Percentiles rank a stretch among this genome's conserved stretches.
These are phyloP conservation scores for Elaphurus davidianus DNA, from an alignment of 2,113 vertebrate genomes.

Conservation along the genomic window DNA sequence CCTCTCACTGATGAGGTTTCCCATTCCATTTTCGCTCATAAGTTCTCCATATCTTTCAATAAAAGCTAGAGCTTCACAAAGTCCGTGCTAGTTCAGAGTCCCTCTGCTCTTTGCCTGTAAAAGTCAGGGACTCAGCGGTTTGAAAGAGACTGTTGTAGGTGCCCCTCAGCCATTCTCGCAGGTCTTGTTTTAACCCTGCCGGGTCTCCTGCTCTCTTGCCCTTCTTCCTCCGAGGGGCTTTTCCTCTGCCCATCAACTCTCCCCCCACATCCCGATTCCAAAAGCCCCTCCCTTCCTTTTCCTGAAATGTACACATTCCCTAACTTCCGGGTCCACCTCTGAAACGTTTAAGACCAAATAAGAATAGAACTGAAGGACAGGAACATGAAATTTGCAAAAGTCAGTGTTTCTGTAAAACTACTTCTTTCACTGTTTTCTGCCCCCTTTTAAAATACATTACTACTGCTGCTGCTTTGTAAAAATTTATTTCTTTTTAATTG, in stretches of 20 bases:
- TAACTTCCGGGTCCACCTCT: background rate
- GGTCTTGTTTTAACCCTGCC: background rate
- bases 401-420: background rate
- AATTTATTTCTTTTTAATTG: background rate
- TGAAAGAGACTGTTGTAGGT: background rate
- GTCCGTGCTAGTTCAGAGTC: background rate
- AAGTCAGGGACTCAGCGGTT: background rate
- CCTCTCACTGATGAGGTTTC: background rate
- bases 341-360: background rate
- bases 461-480: background rate
- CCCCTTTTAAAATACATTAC: background rate
- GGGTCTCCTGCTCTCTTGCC: background rate
- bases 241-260: background rate
- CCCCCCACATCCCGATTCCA: background rate
- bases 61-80: background rate
- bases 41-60: background rate
- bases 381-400: background rate
- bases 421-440: background rate
- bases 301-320: background rate
- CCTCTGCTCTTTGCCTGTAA: background rate
- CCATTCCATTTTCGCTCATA: background rate
- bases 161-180: background rate
- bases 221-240: background rate
- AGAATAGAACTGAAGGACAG: background rate
- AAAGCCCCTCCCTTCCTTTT: background rate